Base-by-base conservation (phyloP, 2,113 vertebrate genomes). In the Silurus meridionalis region DNA sequence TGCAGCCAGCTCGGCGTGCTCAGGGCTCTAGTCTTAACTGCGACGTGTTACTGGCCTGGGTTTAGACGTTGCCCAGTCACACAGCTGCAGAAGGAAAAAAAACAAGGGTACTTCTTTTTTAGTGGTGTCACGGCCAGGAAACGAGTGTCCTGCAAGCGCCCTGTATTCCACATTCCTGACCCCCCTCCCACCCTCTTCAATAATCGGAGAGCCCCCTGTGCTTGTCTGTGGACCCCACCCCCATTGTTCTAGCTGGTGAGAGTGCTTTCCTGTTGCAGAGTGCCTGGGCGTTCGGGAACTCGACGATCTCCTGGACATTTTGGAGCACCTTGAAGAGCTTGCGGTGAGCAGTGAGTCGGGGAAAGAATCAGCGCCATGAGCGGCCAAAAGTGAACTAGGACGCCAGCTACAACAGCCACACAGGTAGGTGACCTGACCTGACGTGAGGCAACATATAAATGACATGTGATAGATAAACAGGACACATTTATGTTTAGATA, bases 231-330 rank as follows among this genome's bases (percentile, higher is more conserved):
- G 71, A 89, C 88, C 90, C 88, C 89, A 86, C 89, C 90, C 85
- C 87, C 83, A 91, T 92, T 91, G 92, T 91, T 91, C 87, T 88
- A 87, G 82, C 87, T 82, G 53, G 83, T 82, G 74, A 87, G 89
- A 84, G 85, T 83, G 85, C 82, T 85, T 92, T 91, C 89, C 90
- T 92, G 88, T 92, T 87, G 15, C 88, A 92, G 91, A 92, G 85
- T 82, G 86, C 79, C 90, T 89, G 88, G 89, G 84, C 3, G 83
- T 89, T 78, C 58, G 8, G 75, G 86, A 91, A 84, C 80, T 85
- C 50, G 64, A 74, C 4, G 88, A 89, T 57, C 85, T 82, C 25
- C 89, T 89, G 63, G 78, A 83, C 75, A 53, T 89, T 83, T 89
- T 85, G 72, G 85, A 91, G 74, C 83, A 74, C 46, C 86, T 87